Conservation (phyloP, 2,797 vertebrate genomes). For the Poecile montanus region DNA sequence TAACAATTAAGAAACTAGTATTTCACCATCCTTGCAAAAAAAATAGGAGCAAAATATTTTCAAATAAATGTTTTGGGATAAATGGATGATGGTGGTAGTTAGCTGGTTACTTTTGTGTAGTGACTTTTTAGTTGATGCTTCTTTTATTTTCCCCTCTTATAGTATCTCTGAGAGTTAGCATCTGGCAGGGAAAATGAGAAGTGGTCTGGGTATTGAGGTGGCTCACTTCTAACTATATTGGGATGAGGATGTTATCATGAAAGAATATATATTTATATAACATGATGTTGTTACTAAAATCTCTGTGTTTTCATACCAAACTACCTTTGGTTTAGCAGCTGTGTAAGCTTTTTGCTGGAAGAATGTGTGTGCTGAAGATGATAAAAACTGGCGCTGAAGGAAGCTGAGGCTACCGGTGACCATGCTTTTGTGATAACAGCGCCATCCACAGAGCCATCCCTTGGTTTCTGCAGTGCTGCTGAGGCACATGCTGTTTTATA, state of each 20-base stretch:
- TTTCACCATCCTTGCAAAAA: background rate
- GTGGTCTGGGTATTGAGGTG: background rate
- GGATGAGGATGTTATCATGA: background rate
- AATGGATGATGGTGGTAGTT: background rate
- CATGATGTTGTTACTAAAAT: background rate
- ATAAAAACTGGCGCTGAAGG: background rate
- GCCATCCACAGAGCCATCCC: background rate
- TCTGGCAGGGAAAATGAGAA: background rate
- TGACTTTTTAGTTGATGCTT: background rate
- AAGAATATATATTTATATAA: background rate
- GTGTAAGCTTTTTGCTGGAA: background rate
- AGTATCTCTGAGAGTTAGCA: too few relatives aligned
- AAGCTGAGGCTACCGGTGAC: background rate
- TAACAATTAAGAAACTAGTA: background rate
- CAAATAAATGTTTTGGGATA: background rate
- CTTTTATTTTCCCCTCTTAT: background rate
- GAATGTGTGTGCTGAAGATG: background rate
- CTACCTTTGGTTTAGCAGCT: background rate
- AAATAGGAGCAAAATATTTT: background rate
- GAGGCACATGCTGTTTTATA: fast-evolving
- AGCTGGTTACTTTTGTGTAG: background rate
- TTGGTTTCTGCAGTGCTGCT: background rate
- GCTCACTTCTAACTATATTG: fast-evolving
- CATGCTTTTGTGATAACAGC: fast-evolving
- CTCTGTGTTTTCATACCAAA: background rate